Base-by-base conservation (phyloP, 2,113 vertebrate genomes). In the Suncus etruscus region DNA sequence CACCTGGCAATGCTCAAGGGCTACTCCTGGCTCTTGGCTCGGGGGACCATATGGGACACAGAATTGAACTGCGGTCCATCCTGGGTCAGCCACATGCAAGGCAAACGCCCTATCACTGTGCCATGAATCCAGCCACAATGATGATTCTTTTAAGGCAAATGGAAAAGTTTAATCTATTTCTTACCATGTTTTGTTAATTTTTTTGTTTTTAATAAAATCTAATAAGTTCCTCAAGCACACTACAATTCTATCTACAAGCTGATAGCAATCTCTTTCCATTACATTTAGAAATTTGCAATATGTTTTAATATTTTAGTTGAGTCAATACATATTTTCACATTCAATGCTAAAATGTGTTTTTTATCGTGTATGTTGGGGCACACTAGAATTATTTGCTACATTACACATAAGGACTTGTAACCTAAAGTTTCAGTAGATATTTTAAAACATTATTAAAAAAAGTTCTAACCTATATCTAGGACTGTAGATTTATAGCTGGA, bases 191-290 rank as follows among this genome's bases (percentile, higher is more conserved):
- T 81, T 83, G 1, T 50, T 81, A 70, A 83, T 72, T 58, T 74
- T 86, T 93, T 70, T 39, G 25, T 63, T 86, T 79, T 80, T 74
- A 45, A 78, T 50, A 61, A 87, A 45, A 39, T 45, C 76, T 76
- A 58, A 66, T 84, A 45, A 72, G 77, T 27, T 89, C 11, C 48
- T 39, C 24, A 83, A 69, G 16, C 2, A 51, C 54, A 73, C 47
- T 11, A 18, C 61, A 86, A 87, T 63, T 48, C 12, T 11, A 83
- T n/a, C 74, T 39, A 58, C 2, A 86, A 69, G 58, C 18, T 58
- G 20, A 12, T 50, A 14, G 11, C 48, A 22, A 12, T 90, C 77
- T 92, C 32, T 82, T 11, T 70, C 18, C 3, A 0, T 89, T 74
- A 51, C 18, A 78, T 63, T 83, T 78, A 47, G 32, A 94, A 82